Evolutionary conservation across 1,140 invertebrate genomes (phyloP).

Genomic region (Drosophila nannoptera): DNA sequence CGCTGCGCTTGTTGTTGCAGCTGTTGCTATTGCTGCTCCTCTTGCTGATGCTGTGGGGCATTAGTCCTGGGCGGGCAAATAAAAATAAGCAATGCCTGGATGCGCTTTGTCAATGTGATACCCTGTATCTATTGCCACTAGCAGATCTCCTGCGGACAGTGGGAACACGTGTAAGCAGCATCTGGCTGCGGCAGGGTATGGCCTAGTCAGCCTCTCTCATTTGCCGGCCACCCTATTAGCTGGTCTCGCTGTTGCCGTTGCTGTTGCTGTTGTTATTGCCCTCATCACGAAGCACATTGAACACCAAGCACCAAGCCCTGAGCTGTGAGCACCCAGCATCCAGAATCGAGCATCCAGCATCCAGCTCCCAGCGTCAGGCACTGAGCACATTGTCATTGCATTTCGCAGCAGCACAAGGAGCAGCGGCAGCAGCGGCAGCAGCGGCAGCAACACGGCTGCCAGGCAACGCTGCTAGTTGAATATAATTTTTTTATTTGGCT

Average conservation of each 20-base stretch:
- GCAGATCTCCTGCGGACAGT: no score
- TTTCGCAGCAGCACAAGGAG: constrained; percentile 21
- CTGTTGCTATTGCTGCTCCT: constrained; percentile 20
- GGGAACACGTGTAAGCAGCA: no score
- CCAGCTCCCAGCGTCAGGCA: constrained; percentile 14
- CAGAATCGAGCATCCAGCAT: constrained; percentile 38
- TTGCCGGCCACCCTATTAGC: not conserved
- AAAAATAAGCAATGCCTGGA: constrained; percentile 70
- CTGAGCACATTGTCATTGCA: constrained; percentile 63
- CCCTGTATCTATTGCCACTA: not conserved
- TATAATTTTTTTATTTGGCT: constrained; percentile 27
- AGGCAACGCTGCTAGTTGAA: constrained; percentile 36
- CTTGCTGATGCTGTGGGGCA: constrained; percentile 49
- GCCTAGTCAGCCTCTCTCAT: not conserved
- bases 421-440: constrained; percentile 3
- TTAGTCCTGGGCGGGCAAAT: constrained; percentile 71
- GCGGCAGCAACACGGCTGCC: not conserved
- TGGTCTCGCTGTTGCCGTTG: not conserved
- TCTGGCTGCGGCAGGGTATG: not conserved
- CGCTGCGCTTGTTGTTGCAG: constrained; percentile 54
- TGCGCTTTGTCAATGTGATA: constrained; percentile 35
- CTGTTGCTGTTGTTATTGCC: constrained; percentile 16
- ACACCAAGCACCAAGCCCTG: constrained; percentile 38
- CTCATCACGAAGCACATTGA: constrained; percentile 67
- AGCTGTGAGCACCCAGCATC: constrained; percentile 4